Evolutionary conservation across 2,113 vertebrate species (phyloP), one percentile per base, ranked within the genome.

Genomic region (Fulmarus glacialis): DNA sequence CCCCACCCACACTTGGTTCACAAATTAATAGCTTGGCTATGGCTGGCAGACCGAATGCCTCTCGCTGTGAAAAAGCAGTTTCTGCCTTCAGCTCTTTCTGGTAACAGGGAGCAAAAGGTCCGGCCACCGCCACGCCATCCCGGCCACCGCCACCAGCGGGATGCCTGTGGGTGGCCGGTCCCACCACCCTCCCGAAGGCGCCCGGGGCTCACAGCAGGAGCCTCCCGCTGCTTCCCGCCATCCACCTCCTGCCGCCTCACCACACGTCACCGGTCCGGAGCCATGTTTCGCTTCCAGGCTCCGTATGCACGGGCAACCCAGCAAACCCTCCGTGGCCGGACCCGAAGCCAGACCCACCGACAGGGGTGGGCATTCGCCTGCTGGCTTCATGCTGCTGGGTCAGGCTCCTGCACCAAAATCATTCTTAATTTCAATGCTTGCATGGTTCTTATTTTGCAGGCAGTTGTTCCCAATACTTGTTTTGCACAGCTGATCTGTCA

Each of bases 231-330:
- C 47, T 53, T 60, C 43, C 90, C 2, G 0, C 6, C 50, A 15
- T 29, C 14, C 52, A 20, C 13, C 15, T 89, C 50, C 56, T 1
- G 0, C 10, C 4, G 2, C 56, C 47, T 52, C 5, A 0, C 18
- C 21, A 15, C 2, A 0, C 14, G 40, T 26, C 1, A 0, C n/a
- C 0, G 0, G 13, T 22, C 11, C 7, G 3, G 19, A 64, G 43
- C 64, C 6, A 8, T 2, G 18, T 62, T 62, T 89, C 3, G 0
- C 11, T 62, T 43, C 48, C 50, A 58, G 63, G 29, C 50, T 83
- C 50, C 23, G 7, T 7, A 12, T 0, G 0, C 12, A 11, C 0
- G 0, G 12, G 21, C 9, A 11, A 24, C 32, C 17, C 6, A 6
- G 15, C 50, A 63, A 73, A 74, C 12, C 55, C 50, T 53, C 23